Evolutionary conservation across 2,797 vertebrate species (phyloP).

Genomic region (Percopsis omiscomaycus): DNA sequence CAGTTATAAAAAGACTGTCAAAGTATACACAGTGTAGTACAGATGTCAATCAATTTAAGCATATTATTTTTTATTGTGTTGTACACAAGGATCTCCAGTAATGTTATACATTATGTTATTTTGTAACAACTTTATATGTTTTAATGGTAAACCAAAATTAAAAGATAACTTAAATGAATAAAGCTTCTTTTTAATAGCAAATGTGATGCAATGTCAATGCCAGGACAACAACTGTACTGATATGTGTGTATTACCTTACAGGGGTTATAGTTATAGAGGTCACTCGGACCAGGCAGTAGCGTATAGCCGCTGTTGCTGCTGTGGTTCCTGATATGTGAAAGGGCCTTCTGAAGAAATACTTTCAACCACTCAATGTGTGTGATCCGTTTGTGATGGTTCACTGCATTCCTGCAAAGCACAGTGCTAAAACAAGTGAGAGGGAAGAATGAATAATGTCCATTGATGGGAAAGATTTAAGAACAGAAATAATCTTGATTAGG

Average conservation of each 20-base stretch:
- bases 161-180: too few relatives aligned
- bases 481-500: too few relatives aligned
- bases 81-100: constrained; percentile 60
- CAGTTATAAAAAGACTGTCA: constrained; percentile 10
- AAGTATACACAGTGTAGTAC: constrained; percentile 20
- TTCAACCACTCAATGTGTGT: constrained; percentile 58
- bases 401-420: constrained; percentile 30
- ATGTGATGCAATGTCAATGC: too few relatives aligned
- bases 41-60: constrained; percentile 23
- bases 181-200: too few relatives aligned
- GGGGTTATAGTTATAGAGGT: too few relatives aligned
- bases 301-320: too few relatives aligned
- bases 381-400: constrained; percentile 40
- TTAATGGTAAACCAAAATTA: constrained; percentile 30
- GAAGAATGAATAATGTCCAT: background rate
- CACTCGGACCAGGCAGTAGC: too few relatives aligned
- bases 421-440: background rate
- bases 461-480: too few relatives aligned
- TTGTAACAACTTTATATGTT: constrained; percentile 55
- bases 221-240: too few relatives aligned
- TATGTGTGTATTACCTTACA: too few relatives aligned
- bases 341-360: constrained; percentile 29
- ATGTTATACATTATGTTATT: constrained; percentile 70
- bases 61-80: constrained; percentile 53
- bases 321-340: too few relatives aligned